A percentile compares a stretch with the other conserved stretches of the same genome.
Evolutionary conservation across 2,797 vertebrate genomes (phyloP).

Genomic region (Gallinago solitaria): DNA sequence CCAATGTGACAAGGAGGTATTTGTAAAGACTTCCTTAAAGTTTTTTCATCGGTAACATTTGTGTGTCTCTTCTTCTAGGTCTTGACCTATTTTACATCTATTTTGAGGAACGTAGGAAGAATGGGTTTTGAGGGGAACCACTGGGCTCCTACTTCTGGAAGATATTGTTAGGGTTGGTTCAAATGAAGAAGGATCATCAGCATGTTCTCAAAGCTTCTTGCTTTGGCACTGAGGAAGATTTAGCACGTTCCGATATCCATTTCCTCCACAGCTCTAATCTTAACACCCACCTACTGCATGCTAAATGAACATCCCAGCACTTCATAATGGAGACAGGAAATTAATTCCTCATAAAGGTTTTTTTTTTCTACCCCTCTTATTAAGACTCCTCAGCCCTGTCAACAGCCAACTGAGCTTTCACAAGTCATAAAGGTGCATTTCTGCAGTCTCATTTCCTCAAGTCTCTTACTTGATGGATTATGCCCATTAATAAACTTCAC

Average conservation of each 20-base stretch:
- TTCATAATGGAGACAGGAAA: conserved; percentile 64
- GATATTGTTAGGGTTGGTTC: background rate
- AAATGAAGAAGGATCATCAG: conserved; percentile 31
- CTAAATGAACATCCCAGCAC: conserved; percentile 52
- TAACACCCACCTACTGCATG: conserved; percentile 48
- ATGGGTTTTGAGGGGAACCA: background rate
- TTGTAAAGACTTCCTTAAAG: background rate
- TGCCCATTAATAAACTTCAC: conserved; percentile 59
- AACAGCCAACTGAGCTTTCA: conserved; percentile 44
- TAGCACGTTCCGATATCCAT: conserved; percentile 45
- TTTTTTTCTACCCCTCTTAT: background rate
- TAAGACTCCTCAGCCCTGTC: conserved; percentile 48
- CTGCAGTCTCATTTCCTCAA: conserved; percentile 66
- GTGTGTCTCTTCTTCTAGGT: background rate
- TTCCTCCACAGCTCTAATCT: conserved; percentile 63
- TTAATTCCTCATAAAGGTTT: conserved; percentile 53
- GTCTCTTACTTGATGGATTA: conserved; percentile 55
- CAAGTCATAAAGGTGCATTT: conserved; percentile 52
- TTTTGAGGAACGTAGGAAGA: background rate
- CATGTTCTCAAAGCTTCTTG: conserved; percentile 14
- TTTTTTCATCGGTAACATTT: background rate
- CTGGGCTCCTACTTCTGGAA: background rate
- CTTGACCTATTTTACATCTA: background rate
- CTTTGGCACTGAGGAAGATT: conserved; percentile 60
- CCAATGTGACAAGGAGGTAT: background rate